Conservation (phyloP, 2,113 vertebrate species). For the Corythaeola cristata region DNA sequence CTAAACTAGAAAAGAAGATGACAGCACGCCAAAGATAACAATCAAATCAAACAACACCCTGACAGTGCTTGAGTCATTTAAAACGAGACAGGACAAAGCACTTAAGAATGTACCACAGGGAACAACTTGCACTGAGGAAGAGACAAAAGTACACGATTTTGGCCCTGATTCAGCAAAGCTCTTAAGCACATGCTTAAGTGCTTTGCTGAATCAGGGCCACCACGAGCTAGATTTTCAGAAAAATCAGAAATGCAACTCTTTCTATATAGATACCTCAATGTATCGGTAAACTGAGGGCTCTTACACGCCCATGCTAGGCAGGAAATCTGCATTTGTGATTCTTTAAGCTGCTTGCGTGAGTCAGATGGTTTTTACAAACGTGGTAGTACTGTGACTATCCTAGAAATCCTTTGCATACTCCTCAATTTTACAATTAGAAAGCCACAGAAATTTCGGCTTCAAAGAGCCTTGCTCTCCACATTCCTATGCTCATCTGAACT, state of each 20-base stretch:
- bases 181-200: slow-evolving; percentile 56
- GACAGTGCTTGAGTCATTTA: slow-evolving; percentile 65
- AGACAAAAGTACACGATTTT: slow-evolving; percentile 56
- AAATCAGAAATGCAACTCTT: neutral
- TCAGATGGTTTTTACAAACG: neutral
- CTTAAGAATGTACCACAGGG: slow-evolving; percentile 67
- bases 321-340: neutral
- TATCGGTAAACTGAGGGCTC: neutral
- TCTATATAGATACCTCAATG: neutral
- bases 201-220: slow-evolving; percentile 52
- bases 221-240: slow-evolving; percentile 19
- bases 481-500: neutral
- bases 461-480: neutral
- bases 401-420: neutral
- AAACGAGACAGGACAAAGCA: slow-evolving; percentile 69
- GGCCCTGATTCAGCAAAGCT: slow-evolving; percentile 53
- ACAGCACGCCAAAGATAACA: slow-evolving; percentile 64
- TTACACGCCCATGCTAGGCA: neutral
- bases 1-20: slow-evolving; percentile 4
- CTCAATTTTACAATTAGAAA: neutral
- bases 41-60: slow-evolving; percentile 73
- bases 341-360: neutral
- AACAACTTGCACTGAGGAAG: slow-evolving; percentile 64
- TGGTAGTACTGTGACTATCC: neutral
- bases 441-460: neutral